A percentile compares a stretch with the other conserved stretches of the same genome.
Evolutionary conservation across 1,140 invertebrate genomes (phyloP).

Genomic region (Drosophila oshimai): DNA sequence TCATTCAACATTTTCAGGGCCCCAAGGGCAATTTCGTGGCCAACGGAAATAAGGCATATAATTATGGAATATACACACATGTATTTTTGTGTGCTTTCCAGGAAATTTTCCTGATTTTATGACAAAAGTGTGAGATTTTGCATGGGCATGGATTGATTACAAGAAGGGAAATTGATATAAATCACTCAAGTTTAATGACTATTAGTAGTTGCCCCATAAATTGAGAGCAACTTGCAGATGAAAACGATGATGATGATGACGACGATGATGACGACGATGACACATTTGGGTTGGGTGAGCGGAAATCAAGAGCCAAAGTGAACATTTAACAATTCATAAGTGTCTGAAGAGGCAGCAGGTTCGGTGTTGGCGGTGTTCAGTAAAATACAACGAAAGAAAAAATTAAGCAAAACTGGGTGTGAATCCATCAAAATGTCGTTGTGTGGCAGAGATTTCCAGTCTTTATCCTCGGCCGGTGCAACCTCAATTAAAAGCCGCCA

Average conservation of each 20-base stretch:
- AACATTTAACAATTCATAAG: constrained; percentile 26
- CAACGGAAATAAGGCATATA: constrained; percentile 48
- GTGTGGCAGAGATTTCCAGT: neutral
- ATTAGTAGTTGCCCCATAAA: constrained; percentile 10
- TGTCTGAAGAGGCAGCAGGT: constrained; percentile 21
- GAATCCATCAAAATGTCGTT: constrained; percentile 11
- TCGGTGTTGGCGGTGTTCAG: constrained; percentile 28
- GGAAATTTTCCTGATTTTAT: constrained; percentile 15
- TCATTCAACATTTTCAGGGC: constrained; percentile 8
- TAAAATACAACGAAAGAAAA: neutral
- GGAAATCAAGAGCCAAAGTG: constrained; percentile 25
- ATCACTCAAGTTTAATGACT: constrained; percentile 30
- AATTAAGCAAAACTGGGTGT: constrained; percentile 20
- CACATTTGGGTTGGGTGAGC: constrained; percentile 36
- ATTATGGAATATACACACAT: constrained; percentile 27
- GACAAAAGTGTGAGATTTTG: constrained; percentile 25
- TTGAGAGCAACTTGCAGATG: constrained; percentile 12
- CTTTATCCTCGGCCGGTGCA: constrained; percentile 8
- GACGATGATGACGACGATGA: constrained; percentile 20
- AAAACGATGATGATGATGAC: neutral
- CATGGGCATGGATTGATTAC: constrained; percentile 4
- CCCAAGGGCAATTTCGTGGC: constrained; percentile 4
- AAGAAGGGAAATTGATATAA: constrained; percentile 7
- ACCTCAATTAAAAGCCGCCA: constrained; percentile 24
- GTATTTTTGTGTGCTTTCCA: neutral